These are phyloP conservation scores for Bergia sp. DNA, from an alignment of 92 coral and sea anemone species.

Conservation along the genomic window DNA sequence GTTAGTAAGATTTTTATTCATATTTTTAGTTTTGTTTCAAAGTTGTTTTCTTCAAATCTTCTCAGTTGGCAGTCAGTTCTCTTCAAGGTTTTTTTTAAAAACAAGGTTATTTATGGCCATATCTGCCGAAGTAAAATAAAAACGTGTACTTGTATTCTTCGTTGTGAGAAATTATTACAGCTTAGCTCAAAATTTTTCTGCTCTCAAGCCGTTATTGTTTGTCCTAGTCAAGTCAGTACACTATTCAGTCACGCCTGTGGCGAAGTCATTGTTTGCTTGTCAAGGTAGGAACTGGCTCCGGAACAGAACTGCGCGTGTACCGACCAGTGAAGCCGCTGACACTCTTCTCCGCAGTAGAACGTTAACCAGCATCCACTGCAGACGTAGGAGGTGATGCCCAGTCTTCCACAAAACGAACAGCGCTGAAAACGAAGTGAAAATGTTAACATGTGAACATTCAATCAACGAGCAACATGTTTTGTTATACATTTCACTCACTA, in stretches of 20 bases:
- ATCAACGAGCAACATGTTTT: too few relatives aligned
- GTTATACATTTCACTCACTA: too few relatives aligned
- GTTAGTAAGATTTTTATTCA: neutral
- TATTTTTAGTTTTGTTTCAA: too few relatives aligned
- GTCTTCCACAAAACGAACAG: constrained; percentile 27
- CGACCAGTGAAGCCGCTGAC: constrained; percentile 44
- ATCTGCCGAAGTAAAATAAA: neutral
- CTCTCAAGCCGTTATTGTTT: neutral
- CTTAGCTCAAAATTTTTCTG: neutral
- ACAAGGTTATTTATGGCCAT: neutral
- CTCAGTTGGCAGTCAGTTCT: neutral
- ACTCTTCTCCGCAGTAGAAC: constrained; percentile 39
- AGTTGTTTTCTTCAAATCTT: too few relatives aligned
- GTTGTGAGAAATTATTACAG: neutral
- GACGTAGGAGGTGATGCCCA: neutral
- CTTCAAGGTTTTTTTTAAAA: too few relatives aligned
- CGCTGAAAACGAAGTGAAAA: neutral
- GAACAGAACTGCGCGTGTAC: constrained; percentile 27
- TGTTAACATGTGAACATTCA: neutral
- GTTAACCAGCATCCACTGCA: constrained; percentile 42
- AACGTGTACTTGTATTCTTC: too few relatives aligned
- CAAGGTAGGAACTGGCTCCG: constrained; percentile 23
- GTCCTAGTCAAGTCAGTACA: neutral
- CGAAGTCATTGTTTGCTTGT: constrained; percentile 37
- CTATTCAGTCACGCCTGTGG: neutral